phyloP scores from a whole-genome alignment of 2,113 vertebrate species.

The Prolemur simus region DNA sequence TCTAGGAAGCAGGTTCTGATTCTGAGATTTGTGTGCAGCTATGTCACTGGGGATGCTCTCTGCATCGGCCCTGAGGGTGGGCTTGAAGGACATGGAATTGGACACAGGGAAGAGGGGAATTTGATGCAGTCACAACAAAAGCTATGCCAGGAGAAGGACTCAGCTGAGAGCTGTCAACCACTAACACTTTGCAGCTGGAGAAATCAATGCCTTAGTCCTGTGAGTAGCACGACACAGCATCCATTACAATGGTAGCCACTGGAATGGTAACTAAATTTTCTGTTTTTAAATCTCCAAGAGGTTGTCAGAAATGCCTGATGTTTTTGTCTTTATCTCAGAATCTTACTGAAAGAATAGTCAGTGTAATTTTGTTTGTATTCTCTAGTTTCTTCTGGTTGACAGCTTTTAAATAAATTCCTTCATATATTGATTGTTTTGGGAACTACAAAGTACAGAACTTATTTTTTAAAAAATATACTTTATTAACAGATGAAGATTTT shows the following conservation, averaged over 20 bases:
- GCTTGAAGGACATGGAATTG: background rate
- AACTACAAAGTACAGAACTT: background rate
- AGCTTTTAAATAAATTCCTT: slow-evolving; percentile 58
- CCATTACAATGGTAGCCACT: background rate
- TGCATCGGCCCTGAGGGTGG: background rate
- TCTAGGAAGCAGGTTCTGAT: background rate
- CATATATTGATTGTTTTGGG: slow-evolving; percentile 27
- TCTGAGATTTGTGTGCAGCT: background rate
- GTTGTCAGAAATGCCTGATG: slow-evolving; percentile 16
- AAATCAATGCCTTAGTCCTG: background rate
- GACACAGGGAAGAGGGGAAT: background rate
- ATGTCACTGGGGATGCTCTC: background rate
- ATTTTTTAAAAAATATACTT: background rate
- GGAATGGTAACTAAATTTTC: background rate
- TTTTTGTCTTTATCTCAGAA: slow-evolving; percentile 37
- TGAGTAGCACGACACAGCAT: background rate
- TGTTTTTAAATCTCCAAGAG: slow-evolving; percentile 19
- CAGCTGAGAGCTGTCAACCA: background rate
- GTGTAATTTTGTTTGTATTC: slow-evolving; percentile 48
- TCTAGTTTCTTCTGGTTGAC: slow-evolving; percentile 39
- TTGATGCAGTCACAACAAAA: background rate
- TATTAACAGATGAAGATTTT: slow-evolving; percentile 37
- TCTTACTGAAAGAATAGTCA: slow-evolving; percentile 45
- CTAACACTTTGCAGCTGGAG: background rate
- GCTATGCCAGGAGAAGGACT: background rate